Conservation (phyloP, 2,888 invertebrate genomes). For the Agonopterix heracliana region DNA sequence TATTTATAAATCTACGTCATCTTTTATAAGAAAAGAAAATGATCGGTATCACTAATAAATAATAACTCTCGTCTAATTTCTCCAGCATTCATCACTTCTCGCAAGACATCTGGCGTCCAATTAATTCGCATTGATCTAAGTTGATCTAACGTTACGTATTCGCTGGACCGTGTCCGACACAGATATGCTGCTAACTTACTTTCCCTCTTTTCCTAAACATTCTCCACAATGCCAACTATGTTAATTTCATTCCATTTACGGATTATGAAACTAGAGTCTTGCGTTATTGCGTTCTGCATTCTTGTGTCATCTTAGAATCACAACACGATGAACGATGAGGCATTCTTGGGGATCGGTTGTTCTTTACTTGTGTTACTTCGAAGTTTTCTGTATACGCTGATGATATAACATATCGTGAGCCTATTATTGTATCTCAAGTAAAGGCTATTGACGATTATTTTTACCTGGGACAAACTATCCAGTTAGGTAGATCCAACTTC, state of each 20-base stretch:
- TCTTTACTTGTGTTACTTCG: too few relatives aligned
- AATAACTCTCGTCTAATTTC: background rate
- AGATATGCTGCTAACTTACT: constrained; percentile 28
- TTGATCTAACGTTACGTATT: constrained; percentile 27
- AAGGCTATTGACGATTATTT: too few relatives aligned
- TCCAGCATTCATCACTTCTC: background rate
- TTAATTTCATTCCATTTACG: constrained; percentile 23
- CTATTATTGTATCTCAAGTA: too few relatives aligned
- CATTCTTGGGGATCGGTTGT: too few relatives aligned
- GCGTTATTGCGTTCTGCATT: background rate
- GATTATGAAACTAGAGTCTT: constrained; percentile 4
- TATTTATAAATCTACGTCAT: background rate
- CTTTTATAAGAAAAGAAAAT: background rate
- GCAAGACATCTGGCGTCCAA: constrained; percentile 4
- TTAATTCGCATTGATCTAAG: constrained; percentile 16
- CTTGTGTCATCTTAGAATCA: constrained; percentile 1
- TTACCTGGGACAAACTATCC: too few relatives aligned
- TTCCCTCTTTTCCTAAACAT: constrained; percentile 56
- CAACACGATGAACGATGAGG: background rate
- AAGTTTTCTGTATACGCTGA: too few relatives aligned
- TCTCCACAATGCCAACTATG: constrained; percentile 28
- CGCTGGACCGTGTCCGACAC: constrained; percentile 32
- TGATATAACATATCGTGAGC: too few relatives aligned
- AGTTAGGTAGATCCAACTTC: too few relatives aligned
- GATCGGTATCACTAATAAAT: background rate